Conservation (phyloP, 1,140 invertebrate genomes). For the Zaprionus africanus region DNA sequence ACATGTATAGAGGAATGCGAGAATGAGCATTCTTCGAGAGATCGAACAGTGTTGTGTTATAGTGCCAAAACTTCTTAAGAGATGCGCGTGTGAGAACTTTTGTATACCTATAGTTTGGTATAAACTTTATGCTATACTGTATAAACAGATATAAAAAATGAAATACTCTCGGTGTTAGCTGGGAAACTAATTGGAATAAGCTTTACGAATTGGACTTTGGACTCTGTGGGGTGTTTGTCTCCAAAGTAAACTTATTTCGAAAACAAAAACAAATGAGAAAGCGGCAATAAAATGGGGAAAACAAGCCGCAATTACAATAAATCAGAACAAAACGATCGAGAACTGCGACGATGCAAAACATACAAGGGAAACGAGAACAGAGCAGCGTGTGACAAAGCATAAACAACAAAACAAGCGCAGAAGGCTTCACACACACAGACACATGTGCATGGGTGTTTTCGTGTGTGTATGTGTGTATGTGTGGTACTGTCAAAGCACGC, state of each 20-base stretch:
- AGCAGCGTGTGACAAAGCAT: constrained; percentile 7
- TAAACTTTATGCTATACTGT: background rate
- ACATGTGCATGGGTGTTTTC: background rate
- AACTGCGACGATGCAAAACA: constrained; percentile 24
- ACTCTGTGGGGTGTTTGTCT: constrained; percentile 42
- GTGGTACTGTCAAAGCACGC: constrained; percentile 14
- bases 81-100: background rate
- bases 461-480: constrained; percentile 7
- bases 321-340: constrained; percentile 46
- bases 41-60: constrained; percentile 10
- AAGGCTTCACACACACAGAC: background rate
- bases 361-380: constrained; percentile 16
- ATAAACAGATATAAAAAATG: constrained; percentile 2
- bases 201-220: constrained; percentile 57
- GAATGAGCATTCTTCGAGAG: constrained; percentile 5
- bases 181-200: background rate
- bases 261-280: constrained; percentile 44
- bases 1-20: constrained; percentile 44
- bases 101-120: background rate
- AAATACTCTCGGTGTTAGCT: constrained; percentile 1
- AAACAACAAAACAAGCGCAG: constrained; percentile 8
- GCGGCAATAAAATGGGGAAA: constrained; percentile 5
- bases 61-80: constrained; percentile 4
- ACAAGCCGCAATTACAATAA: constrained; percentile 26
- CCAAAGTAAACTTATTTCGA: constrained; percentile 35